phyloP scores from a whole-genome alignment of 1,140 invertebrate genomes.

The Tetramorium alpestre region DNA sequence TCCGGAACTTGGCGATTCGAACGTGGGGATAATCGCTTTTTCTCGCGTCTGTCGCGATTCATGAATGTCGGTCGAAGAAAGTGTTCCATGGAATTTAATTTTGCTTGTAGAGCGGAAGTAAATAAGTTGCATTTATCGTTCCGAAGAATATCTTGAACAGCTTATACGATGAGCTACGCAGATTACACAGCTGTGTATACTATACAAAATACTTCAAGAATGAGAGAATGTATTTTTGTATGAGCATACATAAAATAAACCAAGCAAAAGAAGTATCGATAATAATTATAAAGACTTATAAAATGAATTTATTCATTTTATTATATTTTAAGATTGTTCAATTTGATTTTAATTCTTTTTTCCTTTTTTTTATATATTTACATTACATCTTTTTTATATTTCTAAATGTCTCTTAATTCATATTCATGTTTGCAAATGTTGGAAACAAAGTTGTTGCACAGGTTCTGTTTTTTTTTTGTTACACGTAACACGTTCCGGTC shows the following conservation, averaged over 20 bases:
- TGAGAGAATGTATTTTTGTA: neutral
- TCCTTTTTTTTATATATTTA: neutral
- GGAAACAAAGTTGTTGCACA: neutral
- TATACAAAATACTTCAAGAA: neutral
- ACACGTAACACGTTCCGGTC: neutral
- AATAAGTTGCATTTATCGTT: slow-evolving; percentile 6
- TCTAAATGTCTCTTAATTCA: slow-evolving; percentile 10
- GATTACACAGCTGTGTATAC: neutral
- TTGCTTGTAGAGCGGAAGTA: neutral
- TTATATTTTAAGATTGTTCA: neutral
- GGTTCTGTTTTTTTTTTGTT: slow-evolving; percentile 12
- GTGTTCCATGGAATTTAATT: slow-evolving; percentile 25
- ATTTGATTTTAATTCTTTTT: neutral
- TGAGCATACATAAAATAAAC: neutral
- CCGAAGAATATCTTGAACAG: neutral
- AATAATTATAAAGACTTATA: neutral
- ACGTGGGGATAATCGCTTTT: slow-evolving; percentile 30
- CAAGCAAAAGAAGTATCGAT: neutral
- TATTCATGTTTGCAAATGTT: neutral
- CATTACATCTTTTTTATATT: neutral
- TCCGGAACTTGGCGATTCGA: slow-evolving; percentile 17
- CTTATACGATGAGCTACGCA: neutral
- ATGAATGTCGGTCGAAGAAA: slow-evolving; percentile 38
- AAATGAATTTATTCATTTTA: neutral
- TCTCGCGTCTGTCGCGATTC: slow-evolving; percentile 12